Evolutionary conservation across 2,888 invertebrate species (phyloP), one percentile per base, ranked within the genome.

Genomic region (Tachina lurida): DNA sequence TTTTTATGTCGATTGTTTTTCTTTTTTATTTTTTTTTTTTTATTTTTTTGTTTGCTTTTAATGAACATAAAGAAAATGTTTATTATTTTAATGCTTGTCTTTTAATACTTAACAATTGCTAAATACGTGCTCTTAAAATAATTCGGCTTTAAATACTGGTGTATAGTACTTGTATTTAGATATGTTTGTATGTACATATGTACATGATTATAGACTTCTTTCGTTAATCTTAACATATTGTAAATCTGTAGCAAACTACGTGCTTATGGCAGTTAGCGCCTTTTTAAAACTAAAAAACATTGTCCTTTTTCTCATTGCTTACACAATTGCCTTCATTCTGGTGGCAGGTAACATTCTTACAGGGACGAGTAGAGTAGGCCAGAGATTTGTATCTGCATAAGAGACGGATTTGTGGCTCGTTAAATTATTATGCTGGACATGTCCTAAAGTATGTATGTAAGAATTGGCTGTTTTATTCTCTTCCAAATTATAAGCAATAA

Each of bases 241-340:
- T 54, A 45, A 70, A 62, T 71, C 54, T 71, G 31, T 39, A 63
- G 70, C 58, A 80, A 58, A 49, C n/a, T 80, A 80, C 74, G 80
- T 74, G 80, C 74, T 67, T 41, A 74, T 67, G 49, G 43, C 41
- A 60, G 67, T 67, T 74, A 62, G 68, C 68, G 74, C 74, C 81
- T 62, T 22, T 52, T 31, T 62, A 45, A 47, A 58, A 17, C 17
- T 13, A 12, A 9, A 12, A 65, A 75, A 54, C 17, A 19, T 43
- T 45, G 47, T 63, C 31, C 45, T 54, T 78, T 31, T 39, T 67
- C 31, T 39, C 45, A n/a, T n/a, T 65, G 65, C 45, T 19, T 13
- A 1, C 13, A 13, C 19, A 45, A 39, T 39, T 19, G 31, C 31
- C 31, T 43, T 22, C 15, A 22, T 39, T 39, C 13, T 19, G 10